Base-by-base conservation (phyloP, 2,113 vertebrate genomes). In the Porphyrio hochstetteri region DNA sequence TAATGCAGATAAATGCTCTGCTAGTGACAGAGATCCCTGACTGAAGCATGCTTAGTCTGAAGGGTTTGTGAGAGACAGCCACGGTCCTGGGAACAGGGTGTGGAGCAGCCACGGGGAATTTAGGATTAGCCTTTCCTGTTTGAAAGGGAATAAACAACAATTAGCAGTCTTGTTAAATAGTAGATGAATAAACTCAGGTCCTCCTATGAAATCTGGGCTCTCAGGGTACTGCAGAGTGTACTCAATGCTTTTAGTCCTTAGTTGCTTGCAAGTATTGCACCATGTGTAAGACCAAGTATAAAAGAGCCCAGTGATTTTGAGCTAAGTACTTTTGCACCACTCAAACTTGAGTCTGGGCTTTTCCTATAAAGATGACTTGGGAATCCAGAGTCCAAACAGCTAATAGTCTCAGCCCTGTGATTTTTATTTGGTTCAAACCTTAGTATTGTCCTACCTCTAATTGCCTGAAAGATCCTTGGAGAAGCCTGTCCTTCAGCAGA, bases 351-450 rank as follows among this genome's bases (percentile, higher is more conserved):
- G 20, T 53, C 61, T 71, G 27, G 14, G 11, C 36, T 94, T 95
- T 85, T 55, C 46, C 48, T 64, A 23, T 25, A 11, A n/a, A 81
- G 36, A 7, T 55, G 28, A 31, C 60, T 67, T 55, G 38, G 35
- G 81, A 83, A 81, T 63, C 52, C 64, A 86, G 80, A 88, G 35
- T 40, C 64, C 2, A 0, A 82, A 15, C 63, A 93, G 35, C 31
- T 68, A 44, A n/a, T 56, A 68, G 44, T 27, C 35, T 53, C 36
- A 53, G 27, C 65, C 53, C 60, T 84, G 36, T 91, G 81, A 50
- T 70, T 70, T 46, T 84, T 85, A 38, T 50, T 82, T 96, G 79
- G 59, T 90, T 88, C 91, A 92, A 44, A 82, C 53, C 79, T 92
- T 2, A 63, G 70, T 86, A 11, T 74, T 88, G 71, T 83, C 91